Conservation (phyloP, 2,797 vertebrate genomes). For the Paedocypris micromegethes region DNA sequence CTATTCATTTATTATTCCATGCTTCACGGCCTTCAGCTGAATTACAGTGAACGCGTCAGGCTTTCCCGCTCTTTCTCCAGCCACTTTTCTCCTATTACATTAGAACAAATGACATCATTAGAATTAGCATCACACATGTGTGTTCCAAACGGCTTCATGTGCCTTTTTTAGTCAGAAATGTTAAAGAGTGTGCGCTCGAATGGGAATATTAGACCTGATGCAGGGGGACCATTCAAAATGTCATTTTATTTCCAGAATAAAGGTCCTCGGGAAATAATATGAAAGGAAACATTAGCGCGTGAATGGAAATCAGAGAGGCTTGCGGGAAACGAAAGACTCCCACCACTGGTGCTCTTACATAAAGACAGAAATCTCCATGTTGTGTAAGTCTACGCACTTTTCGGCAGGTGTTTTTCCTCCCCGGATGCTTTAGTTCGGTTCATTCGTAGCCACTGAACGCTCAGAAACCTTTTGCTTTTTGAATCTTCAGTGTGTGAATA, state of each 20-base stretch:
- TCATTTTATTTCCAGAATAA: not conserved
- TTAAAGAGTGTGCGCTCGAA: too few species aligned
- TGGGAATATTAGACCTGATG: too few species aligned
- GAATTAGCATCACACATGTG: too few species aligned
- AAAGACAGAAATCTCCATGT: constrained; percentile 36
- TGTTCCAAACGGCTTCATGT: too few species aligned
- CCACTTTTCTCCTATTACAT: too few species aligned
- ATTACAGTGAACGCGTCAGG: too few species aligned
- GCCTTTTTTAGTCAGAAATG: too few species aligned
- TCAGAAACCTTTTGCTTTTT: constrained; percentile 22
- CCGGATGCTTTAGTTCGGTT: constrained; percentile 18
- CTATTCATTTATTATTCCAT: too few species aligned
- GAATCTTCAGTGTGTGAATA: not conserved
- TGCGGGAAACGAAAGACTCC: constrained; percentile 29
- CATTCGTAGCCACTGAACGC: constrained; percentile 12
- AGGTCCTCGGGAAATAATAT: constrained; percentile 10
- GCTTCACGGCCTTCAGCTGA: too few species aligned
- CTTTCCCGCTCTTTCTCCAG: too few species aligned
- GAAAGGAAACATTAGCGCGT: constrained; percentile 17
- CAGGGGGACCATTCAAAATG: too few species aligned
- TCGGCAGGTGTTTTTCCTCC: not conserved
- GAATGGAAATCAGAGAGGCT: not conserved
- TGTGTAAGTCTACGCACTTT: constrained; percentile 35
- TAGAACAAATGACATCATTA: too few species aligned
- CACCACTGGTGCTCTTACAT: constrained; percentile 30